A percentile compares a stretch with the other conserved stretches of the same genome.
Evolutionary conservation across 1,140 invertebrate genomes (phyloP).

Genomic region (Rhyacophila brunnea): DNA sequence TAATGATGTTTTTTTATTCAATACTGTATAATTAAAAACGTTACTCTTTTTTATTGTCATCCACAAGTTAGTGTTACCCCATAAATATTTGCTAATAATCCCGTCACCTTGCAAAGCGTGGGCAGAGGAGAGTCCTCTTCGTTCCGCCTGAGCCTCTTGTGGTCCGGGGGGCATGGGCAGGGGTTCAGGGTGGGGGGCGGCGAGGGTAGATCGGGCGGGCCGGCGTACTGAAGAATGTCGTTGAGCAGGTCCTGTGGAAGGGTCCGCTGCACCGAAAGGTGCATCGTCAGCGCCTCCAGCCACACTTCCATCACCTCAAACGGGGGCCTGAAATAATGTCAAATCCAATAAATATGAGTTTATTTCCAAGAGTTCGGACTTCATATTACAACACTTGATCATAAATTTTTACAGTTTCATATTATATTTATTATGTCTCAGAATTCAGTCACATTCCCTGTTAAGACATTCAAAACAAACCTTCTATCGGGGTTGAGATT

Average conservation of each 20-base stretch:
- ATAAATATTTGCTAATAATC: no score
- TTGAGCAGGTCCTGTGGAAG: slow-evolving; percentile 68
- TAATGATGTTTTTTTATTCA: no score
- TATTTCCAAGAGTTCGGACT: no score
- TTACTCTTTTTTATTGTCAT: no score
- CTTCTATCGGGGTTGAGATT: slow-evolving; percentile 84
- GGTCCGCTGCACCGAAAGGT: slow-evolving; percentile 63
- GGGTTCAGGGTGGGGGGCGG: slow-evolving; percentile 4
- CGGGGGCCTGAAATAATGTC: slow-evolving; percentile 61
- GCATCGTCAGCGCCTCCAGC: slow-evolving; percentile 74
- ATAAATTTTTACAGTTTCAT: no score
- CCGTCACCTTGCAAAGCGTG: slow-evolving; percentile 18
- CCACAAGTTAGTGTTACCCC: no score
- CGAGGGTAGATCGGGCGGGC: slow-evolving; percentile 33
- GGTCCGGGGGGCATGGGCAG: slow-evolving; percentile 2
- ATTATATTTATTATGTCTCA: no score
- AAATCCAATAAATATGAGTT: background rate
- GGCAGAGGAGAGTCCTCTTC: background rate
- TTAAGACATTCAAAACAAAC: no score
- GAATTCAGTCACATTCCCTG: no score
- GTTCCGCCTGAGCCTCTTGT: slow-evolving; percentile 4
- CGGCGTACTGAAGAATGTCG: slow-evolving; percentile 72
- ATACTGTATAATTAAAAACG: no score
- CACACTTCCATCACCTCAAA: slow-evolving; percentile 85
- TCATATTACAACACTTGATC: no score